Evolutionary conservation across 2,113 vertebrate species (phyloP).

Genomic region (Butorides virescens): DNA sequence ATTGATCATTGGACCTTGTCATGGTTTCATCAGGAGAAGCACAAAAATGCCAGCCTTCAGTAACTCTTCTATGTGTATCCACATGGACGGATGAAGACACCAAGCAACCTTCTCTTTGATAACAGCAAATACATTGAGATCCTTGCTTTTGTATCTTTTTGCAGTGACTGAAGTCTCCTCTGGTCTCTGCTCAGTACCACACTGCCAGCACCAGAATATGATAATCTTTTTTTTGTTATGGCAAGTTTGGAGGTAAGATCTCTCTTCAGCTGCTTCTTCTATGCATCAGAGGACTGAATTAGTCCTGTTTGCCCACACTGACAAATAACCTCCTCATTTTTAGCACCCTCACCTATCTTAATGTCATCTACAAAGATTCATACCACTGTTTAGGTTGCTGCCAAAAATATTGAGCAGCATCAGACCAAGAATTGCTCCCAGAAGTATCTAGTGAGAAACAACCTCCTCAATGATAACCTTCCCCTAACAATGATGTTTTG

Average conservation of each 20-base stretch:
- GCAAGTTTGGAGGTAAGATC: background rate
- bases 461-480: background rate
- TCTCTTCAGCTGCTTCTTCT: background rate
- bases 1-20: background rate
- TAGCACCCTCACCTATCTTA: background rate
- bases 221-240: background rate
- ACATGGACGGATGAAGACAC: background rate
- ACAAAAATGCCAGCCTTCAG: background rate
- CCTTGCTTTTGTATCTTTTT: background rate
- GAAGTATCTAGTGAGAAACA: background rate
- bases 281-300: background rate
- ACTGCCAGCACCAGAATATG: background rate
- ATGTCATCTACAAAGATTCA: background rate
- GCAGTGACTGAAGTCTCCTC: background rate
- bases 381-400: background rate
- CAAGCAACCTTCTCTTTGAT: background rate
- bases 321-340: background rate
- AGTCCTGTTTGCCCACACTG: background rate
- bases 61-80: background rate
- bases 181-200: fast-evolving
- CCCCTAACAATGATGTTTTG: background rate
- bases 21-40: background rate
- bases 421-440: background rate
- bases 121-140: background rate
- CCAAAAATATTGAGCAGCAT: background rate